phyloP scores from a whole-genome alignment of 2,888 invertebrate genomes.

The Cetonia aurata region DNA sequence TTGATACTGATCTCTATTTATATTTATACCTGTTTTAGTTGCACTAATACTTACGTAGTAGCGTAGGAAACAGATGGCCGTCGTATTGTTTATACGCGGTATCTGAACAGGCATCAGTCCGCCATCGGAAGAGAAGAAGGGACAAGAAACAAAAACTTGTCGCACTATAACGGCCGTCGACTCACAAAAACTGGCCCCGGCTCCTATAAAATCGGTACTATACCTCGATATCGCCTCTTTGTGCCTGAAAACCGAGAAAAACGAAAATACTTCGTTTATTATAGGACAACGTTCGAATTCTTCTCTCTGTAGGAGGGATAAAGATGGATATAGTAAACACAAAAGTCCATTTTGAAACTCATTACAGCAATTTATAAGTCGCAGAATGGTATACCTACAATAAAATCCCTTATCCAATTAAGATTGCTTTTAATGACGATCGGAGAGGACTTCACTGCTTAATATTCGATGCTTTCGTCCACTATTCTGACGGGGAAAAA shows the following conservation, averaged over 20 bases:
- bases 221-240: constrained; percentile 3
- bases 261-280: constrained; percentile 7
- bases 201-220: too few species aligned
- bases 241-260: not conserved
- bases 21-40: constrained; percentile 25
- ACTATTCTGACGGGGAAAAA: too few species aligned
- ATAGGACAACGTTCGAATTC: too few species aligned
- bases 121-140: constrained; percentile 47
- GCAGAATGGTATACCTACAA: not conserved
- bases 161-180: constrained; percentile 41
- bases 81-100: constrained; percentile 57
- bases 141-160: constrained; percentile 55
- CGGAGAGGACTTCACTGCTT: not conserved
- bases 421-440: constrained; percentile 7
- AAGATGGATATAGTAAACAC: not conserved
- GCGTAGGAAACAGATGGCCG: constrained; percentile 51
- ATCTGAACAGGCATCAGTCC: constrained; percentile 55
- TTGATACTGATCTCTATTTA: constrained; percentile 61
- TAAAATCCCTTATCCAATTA: constrained; percentile 7
- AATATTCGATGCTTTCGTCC: too few species aligned
- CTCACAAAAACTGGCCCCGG: constrained; percentile 48
- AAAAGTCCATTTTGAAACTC: constrained; percentile 3
- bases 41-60: not conserved
- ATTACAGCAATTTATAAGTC: constrained; percentile 3
- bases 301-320: not conserved